phyloP scores from a whole-genome alignment of 2,888 invertebrate species.

The Polydesmus complanatus region DNA sequence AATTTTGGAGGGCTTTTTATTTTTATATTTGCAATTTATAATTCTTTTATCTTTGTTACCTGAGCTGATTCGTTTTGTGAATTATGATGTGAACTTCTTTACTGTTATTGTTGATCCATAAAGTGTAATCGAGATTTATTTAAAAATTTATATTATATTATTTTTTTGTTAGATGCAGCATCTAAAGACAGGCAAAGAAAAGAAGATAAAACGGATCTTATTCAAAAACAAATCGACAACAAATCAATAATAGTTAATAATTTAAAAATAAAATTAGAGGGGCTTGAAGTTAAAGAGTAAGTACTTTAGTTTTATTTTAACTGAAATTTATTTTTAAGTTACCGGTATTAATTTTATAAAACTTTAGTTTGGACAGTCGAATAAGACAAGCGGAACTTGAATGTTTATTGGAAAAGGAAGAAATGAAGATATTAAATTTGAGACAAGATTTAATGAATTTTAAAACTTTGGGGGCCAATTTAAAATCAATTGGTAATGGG shows the following conservation, averaged over 20 bases:
- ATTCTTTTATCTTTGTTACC: no score
- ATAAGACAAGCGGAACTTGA: constrained; percentile 83
- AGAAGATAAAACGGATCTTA: constrained; percentile 43
- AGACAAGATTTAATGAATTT: constrained; percentile 69
- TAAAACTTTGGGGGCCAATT: constrained; percentile 39
- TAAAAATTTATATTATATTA: no score
- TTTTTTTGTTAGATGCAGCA: constrained; percentile 24
- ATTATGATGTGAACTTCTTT: no score
- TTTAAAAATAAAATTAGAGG: constrained; percentile 60
- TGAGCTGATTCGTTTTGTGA: no score
- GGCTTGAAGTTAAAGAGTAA: constrained; percentile 77
- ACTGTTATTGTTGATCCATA: no score
- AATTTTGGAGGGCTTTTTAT: no score
- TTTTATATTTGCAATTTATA: no score
- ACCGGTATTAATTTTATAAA: no score
- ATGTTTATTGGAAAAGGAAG: constrained; percentile 74
- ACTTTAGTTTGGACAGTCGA: constrained; percentile 49
- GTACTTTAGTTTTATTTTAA: constrained; percentile 32
- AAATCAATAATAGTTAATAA: constrained; percentile 66
- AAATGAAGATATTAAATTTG: constrained; percentile 66
- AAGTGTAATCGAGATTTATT: no score
- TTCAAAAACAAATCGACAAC: constrained; percentile 57
- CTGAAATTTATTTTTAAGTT: background rate
- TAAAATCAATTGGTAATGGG: background rate
- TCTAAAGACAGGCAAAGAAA: constrained; percentile 42